Evolutionary conservation across 1,140 invertebrate species (phyloP).

Genomic region (Aphaenogaster ashmeadi): DNA sequence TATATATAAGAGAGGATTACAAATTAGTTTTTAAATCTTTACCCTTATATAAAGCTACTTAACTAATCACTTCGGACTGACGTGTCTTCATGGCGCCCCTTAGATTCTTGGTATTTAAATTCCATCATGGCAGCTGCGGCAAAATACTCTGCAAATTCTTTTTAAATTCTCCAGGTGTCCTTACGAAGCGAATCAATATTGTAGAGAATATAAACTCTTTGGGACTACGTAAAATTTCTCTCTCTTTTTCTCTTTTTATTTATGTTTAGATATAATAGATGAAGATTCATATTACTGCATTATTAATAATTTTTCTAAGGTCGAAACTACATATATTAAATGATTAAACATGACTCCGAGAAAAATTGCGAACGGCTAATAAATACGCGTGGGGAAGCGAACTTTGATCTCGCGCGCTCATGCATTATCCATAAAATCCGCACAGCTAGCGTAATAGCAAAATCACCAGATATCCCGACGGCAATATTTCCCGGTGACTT

Average conservation of each 20-base stretch:
- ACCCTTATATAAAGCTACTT: conserved; percentile 5
- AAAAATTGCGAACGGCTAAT: conserved; percentile 28
- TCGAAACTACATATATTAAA: not conserved
- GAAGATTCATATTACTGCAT: not conserved
- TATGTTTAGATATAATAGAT: not conserved
- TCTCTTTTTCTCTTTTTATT: not conserved
- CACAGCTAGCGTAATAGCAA: conserved; percentile 21
- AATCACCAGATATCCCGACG: conserved; percentile 68
- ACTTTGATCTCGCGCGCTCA: conserved; percentile 44
- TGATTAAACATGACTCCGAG: not conserved
- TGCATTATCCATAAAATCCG: conserved; percentile 73
- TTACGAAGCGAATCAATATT: conserved; percentile 46
- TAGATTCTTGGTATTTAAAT: conserved; percentile 68
- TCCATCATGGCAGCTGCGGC: conserved; percentile 34
- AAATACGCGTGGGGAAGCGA: conserved; percentile 22
- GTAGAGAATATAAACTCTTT: conserved; percentile 38
- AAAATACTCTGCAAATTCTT: conserved; percentile 37
- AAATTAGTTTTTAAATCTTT: conserved; percentile 9
- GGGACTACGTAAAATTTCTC: conserved; percentile 6
- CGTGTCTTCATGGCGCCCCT: conserved; percentile 30
- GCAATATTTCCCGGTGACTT: conserved; percentile 66
- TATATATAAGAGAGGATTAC: not conserved
- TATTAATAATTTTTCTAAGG: not conserved
- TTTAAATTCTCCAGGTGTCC: conserved; percentile 35
- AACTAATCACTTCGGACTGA: not conserved